These are phyloP conservation scores for Popillia japonica DNA, from an alignment of 1,140 invertebrate genomes.

Conservation along the genomic window DNA sequence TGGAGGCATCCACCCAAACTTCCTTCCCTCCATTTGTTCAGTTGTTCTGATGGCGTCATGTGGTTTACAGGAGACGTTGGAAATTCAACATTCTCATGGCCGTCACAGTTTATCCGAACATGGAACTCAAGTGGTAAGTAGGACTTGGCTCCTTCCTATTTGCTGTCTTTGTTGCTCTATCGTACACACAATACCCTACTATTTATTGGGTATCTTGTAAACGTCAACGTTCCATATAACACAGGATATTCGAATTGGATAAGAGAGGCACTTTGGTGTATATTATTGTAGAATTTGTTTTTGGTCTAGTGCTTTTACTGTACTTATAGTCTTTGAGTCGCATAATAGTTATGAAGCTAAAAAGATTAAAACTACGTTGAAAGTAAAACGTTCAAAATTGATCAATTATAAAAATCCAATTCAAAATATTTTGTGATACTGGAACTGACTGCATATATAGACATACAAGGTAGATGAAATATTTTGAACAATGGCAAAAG, in stretches of 20 bases:
- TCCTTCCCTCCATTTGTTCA: not conserved
- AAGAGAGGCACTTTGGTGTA: not conserved
- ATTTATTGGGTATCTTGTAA: conserved; percentile 11
- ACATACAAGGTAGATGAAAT: no score
- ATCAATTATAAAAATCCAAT: no score
- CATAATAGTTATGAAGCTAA: no score
- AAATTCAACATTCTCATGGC: conserved; percentile 31
- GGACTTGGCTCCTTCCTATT: conserved; percentile 9
- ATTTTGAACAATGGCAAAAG: no score
- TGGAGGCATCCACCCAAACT: not conserved
- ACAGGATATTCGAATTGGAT: conserved; percentile 15
- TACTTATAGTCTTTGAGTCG: no score
- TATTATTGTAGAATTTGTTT: no score
- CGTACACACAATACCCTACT: not conserved
- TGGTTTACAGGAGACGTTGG: conserved; percentile 23
- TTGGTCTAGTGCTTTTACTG: no score
- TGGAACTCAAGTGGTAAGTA: conserved; percentile 37
- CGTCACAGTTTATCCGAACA: conserved; percentile 35
- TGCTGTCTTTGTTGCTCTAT: not conserved
- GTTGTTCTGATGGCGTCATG: conserved; percentile 4
- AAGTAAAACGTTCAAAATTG: no score
- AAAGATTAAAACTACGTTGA: no score
- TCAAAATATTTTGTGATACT: no score
- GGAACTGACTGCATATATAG: no score
- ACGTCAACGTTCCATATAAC: not conserved